These are phyloP conservation scores for Macrochelys suwanniensis DNA, from an alignment of 2,797 vertebrate genomes.

Conservation along the genomic window DNA sequence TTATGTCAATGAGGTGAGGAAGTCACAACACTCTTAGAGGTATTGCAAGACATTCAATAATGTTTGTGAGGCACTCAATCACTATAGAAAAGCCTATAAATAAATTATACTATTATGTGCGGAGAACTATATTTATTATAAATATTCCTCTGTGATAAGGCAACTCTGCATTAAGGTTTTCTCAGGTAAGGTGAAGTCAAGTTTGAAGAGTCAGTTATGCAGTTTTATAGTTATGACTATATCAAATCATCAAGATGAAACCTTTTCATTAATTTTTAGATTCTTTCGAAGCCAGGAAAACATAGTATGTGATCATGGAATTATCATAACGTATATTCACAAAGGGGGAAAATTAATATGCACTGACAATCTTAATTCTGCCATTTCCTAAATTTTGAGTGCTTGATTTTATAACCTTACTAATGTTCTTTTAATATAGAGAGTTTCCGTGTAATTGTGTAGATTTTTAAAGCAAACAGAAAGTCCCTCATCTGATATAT, in stretches of 20 bases:
- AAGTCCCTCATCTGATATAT: background rate
- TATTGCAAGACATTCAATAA: background rate
- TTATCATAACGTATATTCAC: background rate
- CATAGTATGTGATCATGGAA: background rate
- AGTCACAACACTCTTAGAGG: background rate
- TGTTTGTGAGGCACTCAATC: background rate
- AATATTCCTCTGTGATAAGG: background rate
- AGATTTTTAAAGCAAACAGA: background rate
- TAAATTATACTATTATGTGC: background rate
- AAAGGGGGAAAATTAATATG: background rate
- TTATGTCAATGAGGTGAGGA: background rate
- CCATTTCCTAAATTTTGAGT: background rate
- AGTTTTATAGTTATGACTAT: constrained; percentile 5
- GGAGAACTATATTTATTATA: background rate
- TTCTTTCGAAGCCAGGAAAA: background rate
- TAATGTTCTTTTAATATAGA: background rate
- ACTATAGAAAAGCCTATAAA: background rate
- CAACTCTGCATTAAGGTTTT: background rate
- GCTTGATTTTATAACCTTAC: background rate
- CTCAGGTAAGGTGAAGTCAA: background rate
- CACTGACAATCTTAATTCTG: background rate
- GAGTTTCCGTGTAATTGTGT: background rate
- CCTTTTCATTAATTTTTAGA: background rate
- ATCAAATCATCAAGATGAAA: background rate
- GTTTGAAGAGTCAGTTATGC: background rate